These are phyloP conservation scores for Siderastrea radians DNA, from an alignment of 92 coral and sea anemone species.

Conservation along the genomic window DNA sequence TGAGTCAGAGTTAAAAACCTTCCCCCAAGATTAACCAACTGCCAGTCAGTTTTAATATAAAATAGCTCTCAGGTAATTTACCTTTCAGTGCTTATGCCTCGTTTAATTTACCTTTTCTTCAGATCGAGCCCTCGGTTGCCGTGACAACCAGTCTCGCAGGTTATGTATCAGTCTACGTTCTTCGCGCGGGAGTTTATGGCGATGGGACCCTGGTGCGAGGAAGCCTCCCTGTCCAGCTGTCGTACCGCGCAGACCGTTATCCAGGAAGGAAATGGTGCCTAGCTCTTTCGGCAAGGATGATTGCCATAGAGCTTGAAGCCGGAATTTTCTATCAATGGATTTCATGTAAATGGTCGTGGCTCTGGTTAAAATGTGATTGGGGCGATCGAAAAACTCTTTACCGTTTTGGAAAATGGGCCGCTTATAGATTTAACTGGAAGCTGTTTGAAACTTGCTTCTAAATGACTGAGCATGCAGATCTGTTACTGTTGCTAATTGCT, in stretches of 20 bases:
- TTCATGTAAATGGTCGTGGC: not conserved
- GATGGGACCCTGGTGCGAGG: slow-evolving; percentile 24
- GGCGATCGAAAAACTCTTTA: slow-evolving; percentile 3
- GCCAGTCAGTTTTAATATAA: too few relatives aligned
- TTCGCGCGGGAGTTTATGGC: slow-evolving; percentile 17
- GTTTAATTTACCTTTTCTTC: too few relatives aligned
- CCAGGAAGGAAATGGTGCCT: slow-evolving; percentile 16
- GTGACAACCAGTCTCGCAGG: slow-evolving; percentile 7
- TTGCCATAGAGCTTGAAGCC: slow-evolving; percentile 16
- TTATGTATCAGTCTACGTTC: slow-evolving; percentile 8
- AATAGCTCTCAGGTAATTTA: too few relatives aligned
- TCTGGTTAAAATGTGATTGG: not conserved
- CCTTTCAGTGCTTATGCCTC: too few relatives aligned
- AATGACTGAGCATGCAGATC: not conserved
- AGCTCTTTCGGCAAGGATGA: slow-evolving; percentile 1
- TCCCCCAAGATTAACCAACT: too few relatives aligned
- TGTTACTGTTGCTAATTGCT: not conserved
- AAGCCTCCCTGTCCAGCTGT: slow-evolving; percentile 15
- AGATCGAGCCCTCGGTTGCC: not conserved
- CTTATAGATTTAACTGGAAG: not conserved
- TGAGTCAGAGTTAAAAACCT: too few relatives aligned
- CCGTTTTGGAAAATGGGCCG: slow-evolving; percentile 8
- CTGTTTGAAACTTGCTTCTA: not conserved
- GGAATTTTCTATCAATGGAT: slow-evolving; percentile 18
- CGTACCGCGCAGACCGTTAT: slow-evolving; percentile 14